Conservation (phyloP, 2,797 vertebrate species). For the Pygocentrus nattereri region DNA sequence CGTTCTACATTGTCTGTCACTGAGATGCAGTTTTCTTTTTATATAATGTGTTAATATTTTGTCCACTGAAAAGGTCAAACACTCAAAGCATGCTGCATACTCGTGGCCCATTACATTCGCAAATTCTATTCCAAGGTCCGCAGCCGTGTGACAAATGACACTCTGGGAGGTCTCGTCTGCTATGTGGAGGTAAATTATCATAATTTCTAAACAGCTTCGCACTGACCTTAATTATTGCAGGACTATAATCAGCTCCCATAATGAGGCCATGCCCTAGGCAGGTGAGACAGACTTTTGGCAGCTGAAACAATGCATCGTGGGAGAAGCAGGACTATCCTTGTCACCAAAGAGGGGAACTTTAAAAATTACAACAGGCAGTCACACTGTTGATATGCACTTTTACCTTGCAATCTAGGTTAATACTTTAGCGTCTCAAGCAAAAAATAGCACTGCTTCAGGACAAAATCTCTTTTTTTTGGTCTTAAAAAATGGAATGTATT, state of each 20-base stretch:
- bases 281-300: slow-evolving; percentile 50
- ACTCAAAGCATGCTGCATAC: neutral
- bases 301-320: slow-evolving; percentile 45
- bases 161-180: slow-evolving; percentile 28
- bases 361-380: slow-evolving; percentile 45
- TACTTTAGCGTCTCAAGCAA: slow-evolving; percentile 55
- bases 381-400: slow-evolving; percentile 58
- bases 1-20: neutral
- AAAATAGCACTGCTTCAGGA: slow-evolving; percentile 60
- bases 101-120: slow-evolving; percentile 14
- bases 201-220: slow-evolving; percentile 53
- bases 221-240: slow-evolving; percentile 59
- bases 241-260: slow-evolving; percentile 57
- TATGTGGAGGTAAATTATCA: slow-evolving; percentile 45
- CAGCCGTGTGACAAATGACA: slow-evolving; percentile 33
- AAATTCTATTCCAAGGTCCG: slow-evolving; percentile 29
- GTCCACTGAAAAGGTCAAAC: slow-evolving; percentile 21
- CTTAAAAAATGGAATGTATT: slow-evolving; percentile 43
- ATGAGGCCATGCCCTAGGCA: slow-evolving; percentile 50
- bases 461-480: slow-evolving; percentile 41
- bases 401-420: slow-evolving; percentile 62
- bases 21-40: neutral
- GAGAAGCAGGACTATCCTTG: slow-evolving; percentile 47
- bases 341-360: slow-evolving; percentile 40
- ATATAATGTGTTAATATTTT: slow-evolving; percentile 6